These are phyloP conservation scores for Oreohelix idahoensis DNA, from an alignment of 1,140 invertebrate genomes.

Conservation along the genomic window DNA sequence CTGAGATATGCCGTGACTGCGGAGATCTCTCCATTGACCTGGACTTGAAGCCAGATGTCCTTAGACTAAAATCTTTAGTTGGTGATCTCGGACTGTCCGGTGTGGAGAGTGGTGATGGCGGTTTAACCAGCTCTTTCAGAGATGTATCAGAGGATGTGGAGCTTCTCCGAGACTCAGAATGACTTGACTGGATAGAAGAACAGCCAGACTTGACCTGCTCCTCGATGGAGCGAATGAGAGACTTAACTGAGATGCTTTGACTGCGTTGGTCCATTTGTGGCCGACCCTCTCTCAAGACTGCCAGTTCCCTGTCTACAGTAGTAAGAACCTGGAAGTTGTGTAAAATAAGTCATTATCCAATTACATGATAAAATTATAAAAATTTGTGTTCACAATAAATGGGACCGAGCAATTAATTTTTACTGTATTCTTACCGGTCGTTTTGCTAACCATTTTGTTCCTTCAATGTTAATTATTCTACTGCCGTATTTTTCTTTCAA, in stretches of 20 bases:
- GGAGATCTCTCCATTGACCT: conserved; percentile 17
- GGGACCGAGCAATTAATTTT: no score
- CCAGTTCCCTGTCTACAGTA: conserved; percentile 65
- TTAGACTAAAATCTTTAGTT: conserved; percentile 51
- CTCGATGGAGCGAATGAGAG: conserved; percentile 91
- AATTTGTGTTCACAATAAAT: no score
- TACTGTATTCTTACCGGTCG: no score
- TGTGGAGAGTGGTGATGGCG: conserved; percentile 54
- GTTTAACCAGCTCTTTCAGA: conserved; percentile 57
- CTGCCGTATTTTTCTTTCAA: no score
- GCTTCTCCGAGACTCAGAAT: conserved; percentile 62
- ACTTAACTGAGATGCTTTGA: conserved; percentile 84
- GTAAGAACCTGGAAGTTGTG: conserved; percentile 34
- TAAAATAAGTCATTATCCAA: neutral
- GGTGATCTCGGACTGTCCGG: conserved; percentile 53
- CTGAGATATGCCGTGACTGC: neutral
- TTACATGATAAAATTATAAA: neutral
- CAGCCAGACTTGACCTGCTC: conserved; percentile 79
- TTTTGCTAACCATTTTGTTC: no score
- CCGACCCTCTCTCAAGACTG: conserved; percentile 51
- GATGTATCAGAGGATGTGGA: conserved; percentile 55
- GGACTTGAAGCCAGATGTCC: conserved; percentile 20
- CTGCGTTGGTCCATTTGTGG: conserved; percentile 71
- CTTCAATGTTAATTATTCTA: no score
- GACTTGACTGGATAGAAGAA: conserved; percentile 65